Evolutionary conservation across 2,113 vertebrate genomes (phyloP), one percentile per base, ranked within the genome.

Genomic region (Coregonus clupeaformis): DNA sequence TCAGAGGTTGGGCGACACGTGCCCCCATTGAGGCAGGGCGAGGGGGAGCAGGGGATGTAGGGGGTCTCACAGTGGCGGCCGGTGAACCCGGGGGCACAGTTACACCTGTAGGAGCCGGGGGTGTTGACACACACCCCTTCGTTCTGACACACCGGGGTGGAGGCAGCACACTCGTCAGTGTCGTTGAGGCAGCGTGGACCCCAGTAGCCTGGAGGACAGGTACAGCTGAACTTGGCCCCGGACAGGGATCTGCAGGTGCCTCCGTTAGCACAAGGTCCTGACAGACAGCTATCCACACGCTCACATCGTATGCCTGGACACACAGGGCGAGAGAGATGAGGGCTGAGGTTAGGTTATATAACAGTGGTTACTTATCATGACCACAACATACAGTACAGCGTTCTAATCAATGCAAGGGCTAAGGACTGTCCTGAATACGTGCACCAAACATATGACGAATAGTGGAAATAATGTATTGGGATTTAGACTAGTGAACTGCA

Each of bases 11-110:
- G 95, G 29, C 95, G 94, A 80, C 97, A 98, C 75, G 96, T 98
- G 69, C 97, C 97, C 71, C 96, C 96, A 0, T 97, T 97, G 55
- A 94, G 88, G 71, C 96, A 98, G 0, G 96, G 96, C 0, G 96
- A 97, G 0, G 96, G 96, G 0, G 92, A 92, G 59, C 97, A 98
- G 0, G 96, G 96, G 76, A 95, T 77, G 0, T 97, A 97, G 0
- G 80, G 66, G 3, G 91, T 96, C 77, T 97, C 95, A 3, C 97
- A 98, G 73, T 90, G 91, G 22, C 85, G 90, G 3, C 97, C 97
- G 0, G 95, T 98, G 75, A 93, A 98, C 13, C 94, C 94, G 0
- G 91, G 81, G 3, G 82, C 55, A 80, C 97, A 98, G 69, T 77
- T 89, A 79, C 97, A 98, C 4, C 90, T 93, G 88, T 93, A 96